These are phyloP conservation scores for Sisyra terminalis DNA, from an alignment of 2,888 invertebrate species.

Conservation along the genomic window DNA sequence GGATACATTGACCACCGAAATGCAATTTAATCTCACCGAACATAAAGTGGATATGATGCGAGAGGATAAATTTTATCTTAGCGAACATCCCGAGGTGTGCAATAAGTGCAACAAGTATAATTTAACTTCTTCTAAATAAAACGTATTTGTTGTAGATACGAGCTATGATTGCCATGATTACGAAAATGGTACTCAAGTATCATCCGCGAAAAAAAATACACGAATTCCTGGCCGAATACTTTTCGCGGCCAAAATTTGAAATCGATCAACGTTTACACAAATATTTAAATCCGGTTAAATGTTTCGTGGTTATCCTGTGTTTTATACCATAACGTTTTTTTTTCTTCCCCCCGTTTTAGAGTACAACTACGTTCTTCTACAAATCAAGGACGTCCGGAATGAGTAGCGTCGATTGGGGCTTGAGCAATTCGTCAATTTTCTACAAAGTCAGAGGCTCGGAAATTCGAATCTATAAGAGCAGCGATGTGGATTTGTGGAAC, in stretches of 20 bases:
- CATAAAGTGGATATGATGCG: conserved; percentile 18
- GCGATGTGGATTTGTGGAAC: no score
- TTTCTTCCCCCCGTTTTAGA: no score
- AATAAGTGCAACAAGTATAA: neutral
- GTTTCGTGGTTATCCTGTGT: no score
- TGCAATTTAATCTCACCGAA: conserved; percentile 19
- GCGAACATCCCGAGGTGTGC: conserved; percentile 21
- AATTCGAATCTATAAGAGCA: no score
- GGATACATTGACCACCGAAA: conserved; percentile 17
- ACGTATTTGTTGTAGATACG: neutral
- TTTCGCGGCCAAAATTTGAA: neutral
- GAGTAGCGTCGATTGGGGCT: no score
- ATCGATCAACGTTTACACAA: no score
- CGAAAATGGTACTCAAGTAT: neutral
- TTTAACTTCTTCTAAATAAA: neutral
- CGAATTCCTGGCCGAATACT: neutral
- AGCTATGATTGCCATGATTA: neutral
- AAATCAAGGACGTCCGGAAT: no score
- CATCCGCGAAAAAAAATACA: neutral
- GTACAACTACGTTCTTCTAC: no score
- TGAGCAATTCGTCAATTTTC: no score
- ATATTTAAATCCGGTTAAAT: no score
- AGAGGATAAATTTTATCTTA: conserved; percentile 21
- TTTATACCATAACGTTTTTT: no score
- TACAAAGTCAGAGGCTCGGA: no score